Conservation (phyloP, 2,888 invertebrate genomes). For the Lobophora halterata region DNA sequence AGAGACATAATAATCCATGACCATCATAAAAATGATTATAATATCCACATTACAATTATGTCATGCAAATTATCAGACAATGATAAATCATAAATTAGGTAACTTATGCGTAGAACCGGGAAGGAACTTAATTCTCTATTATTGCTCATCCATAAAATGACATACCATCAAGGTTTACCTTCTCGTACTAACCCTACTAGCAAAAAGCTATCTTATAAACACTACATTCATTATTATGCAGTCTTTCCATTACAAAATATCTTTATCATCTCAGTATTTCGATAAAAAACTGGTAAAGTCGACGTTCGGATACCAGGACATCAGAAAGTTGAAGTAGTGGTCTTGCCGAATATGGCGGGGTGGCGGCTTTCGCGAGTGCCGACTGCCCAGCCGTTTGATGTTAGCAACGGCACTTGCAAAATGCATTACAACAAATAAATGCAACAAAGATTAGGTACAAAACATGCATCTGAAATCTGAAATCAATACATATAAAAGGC, state of each 20-base stretch:
- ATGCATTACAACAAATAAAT: too few relatives aligned
- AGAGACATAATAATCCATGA: slow-evolving; percentile 2
- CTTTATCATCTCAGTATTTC: slow-evolving; percentile 13
- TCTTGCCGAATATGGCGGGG: slow-evolving; percentile 47
- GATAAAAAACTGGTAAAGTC: slow-evolving; percentile 27
- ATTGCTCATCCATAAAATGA: too few relatives aligned
- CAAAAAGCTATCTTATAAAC: slow-evolving; percentile 4
- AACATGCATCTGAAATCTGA: too few relatives aligned
- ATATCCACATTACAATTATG: too few relatives aligned
- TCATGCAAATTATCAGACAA: too few relatives aligned
- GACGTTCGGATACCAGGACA: slow-evolving; percentile 47
- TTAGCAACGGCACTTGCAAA: slow-evolving; percentile 31
- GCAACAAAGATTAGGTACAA: too few relatives aligned
- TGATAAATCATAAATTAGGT: too few relatives aligned
- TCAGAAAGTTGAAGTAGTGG: slow-evolving; percentile 52
- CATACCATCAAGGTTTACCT: too few relatives aligned
- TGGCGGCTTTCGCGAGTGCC: slow-evolving; percentile 52
- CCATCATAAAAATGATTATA: not conserved
- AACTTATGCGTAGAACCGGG: too few relatives aligned
- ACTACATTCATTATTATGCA: slow-evolving; percentile 2
- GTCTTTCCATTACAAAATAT: slow-evolving; percentile 21
- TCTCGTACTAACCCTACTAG: too few relatives aligned
- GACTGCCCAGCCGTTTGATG: slow-evolving; percentile 36
- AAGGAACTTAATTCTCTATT: too few relatives aligned
- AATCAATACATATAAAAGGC: too few relatives aligned